Percentiles rank a stretch among this genome's conserved stretches.
phyloP scores from a whole-genome alignment of 1,140 invertebrate species.

The Dreissena rostriformis region DNA sequence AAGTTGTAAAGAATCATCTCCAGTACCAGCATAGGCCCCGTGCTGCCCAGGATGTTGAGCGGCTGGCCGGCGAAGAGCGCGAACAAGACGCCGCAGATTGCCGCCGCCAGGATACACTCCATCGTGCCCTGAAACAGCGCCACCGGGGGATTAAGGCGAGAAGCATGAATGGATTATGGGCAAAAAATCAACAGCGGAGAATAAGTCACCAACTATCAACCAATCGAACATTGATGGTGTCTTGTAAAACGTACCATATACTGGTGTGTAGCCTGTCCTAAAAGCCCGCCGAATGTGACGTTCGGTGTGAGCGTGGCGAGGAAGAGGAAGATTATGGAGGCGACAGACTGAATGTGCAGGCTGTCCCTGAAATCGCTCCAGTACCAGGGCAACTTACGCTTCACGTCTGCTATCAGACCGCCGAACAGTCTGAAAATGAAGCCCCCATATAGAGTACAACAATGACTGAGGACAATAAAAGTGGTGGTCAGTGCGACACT shows the following conservation, averaged over 20 bases:
- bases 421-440: slow-evolving; percentile 86
- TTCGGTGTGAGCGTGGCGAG: slow-evolving; percentile 99
- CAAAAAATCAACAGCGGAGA: neutral
- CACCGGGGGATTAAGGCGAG: neutral
- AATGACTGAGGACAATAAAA: neutral
- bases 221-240: neutral
- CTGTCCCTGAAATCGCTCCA: slow-evolving; percentile 89
- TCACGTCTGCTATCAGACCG: slow-evolving; percentile 94
- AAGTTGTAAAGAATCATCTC: slow-evolving; percentile 89
- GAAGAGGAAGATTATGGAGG: slow-evolving; percentile 98
- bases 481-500: neutral
- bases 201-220: neutral
- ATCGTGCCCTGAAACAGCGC: slow-evolving; percentile 89
- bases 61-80: slow-evolving; percentile 84
- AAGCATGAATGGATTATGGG: neutral
- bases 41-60: slow-evolving; percentile 91
- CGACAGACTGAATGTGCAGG: slow-evolving; percentile 95
- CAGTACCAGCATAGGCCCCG: slow-evolving; percentile 79
- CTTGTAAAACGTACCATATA: slow-evolving; percentile 88
- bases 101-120: slow-evolving; percentile 98
- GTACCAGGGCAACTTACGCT: slow-evolving; percentile 94
- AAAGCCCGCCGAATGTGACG: slow-evolving; percentile 97
- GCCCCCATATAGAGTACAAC: neutral
- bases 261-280: slow-evolving; percentile 97
- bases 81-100: slow-evolving; percentile 97